phyloP scores from a whole-genome alignment of 2,797 vertebrate genomes.

The Sebastes vulpes region DNA sequence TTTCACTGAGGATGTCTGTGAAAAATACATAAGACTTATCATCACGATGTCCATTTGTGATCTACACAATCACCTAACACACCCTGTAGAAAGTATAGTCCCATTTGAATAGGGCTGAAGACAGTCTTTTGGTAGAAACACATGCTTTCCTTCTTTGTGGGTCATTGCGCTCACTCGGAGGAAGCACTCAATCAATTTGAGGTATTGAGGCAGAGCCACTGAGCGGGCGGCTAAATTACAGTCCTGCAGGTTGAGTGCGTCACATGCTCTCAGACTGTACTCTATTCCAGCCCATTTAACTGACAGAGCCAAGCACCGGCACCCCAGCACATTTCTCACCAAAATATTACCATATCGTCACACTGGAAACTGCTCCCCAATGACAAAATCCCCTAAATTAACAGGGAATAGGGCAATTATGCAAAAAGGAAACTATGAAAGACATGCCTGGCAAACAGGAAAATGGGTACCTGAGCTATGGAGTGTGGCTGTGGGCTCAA shows the following conservation, averaged over 20 bases:
- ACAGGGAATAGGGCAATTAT: not conserved
- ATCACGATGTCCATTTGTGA: not conserved
- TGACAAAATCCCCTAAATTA: not conserved
- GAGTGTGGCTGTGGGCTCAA: slow-evolving; percentile 1
- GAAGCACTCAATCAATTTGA: slow-evolving; percentile 65
- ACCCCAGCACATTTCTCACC: slow-evolving; percentile 5
- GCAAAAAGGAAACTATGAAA: not conserved
- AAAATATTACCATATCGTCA: slow-evolving; percentile 4
- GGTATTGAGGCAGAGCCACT: slow-evolving; percentile 52
- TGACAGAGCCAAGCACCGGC: slow-evolving; percentile 20
- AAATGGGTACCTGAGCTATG: not conserved
- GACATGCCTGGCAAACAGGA: not conserved
- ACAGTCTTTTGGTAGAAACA: not conserved
- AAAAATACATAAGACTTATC: not conserved
- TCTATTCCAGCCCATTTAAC: slow-evolving; percentile 61
- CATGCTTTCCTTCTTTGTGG: slow-evolving; percentile 19
- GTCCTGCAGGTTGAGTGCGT: slow-evolving; percentile 59
- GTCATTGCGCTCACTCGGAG: slow-evolving; percentile 42
- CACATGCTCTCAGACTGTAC: slow-evolving; percentile 41
- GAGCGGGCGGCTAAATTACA: slow-evolving; percentile 63
- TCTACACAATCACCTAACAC: not conserved
- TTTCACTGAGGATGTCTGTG: not conserved
- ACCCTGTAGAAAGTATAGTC: not conserved
- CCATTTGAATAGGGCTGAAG: not conserved
- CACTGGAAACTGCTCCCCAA: not conserved